Evolutionary conservation across 2,113 vertebrate genomes (phyloP), one percentile per base, ranked within the genome.

Genomic region (Planiliza haematocheilus): DNA sequence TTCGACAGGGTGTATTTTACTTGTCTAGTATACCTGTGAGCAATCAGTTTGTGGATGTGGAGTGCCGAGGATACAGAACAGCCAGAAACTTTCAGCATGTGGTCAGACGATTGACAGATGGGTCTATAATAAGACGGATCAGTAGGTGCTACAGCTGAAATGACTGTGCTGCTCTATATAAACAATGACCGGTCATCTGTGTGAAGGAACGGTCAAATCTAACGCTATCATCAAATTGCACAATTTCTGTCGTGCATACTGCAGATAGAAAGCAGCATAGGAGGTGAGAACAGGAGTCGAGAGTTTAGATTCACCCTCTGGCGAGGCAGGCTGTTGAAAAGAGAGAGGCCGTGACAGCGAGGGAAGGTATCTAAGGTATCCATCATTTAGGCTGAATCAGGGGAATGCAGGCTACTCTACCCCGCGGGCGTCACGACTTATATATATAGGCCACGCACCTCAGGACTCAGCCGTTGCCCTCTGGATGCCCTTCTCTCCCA

Each of bases 311-410:
- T 52, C 62, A 14, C 45, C 79, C 67, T 18, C n/a, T 7, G 56
- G 75, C 21, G 18, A 68, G 42, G 9, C 13, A 24, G 18, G 56
- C 39, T 42, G 60, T 57, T 53, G n/a, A 34, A 30, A 30, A 30
- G 30, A 48, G 62, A 57, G 64, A 39, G 61, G 66, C 60, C 8
- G 20, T 76, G 81, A 85, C 76, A 49, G 52, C 7, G 73, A 69
- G 51, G 52, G 36, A 20, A 65, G 59, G 24, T 62, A 84, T 88
- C 68, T 56, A 10, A 83, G 61, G 83, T 67, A 82, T 88, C 77
- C 68, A 58, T 79, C 74, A 57, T 88, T 83, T 59, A 70, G 83
- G 83, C 83, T 87, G 82, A 88, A 88, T 86, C 84, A 77, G 81
- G 73, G 71, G 67, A 89, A 79, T 74, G 81, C 65, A 42, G 70